Conservation (phyloP, 2,797 vertebrate genomes). For the Sebastes wilsoni region DNA sequence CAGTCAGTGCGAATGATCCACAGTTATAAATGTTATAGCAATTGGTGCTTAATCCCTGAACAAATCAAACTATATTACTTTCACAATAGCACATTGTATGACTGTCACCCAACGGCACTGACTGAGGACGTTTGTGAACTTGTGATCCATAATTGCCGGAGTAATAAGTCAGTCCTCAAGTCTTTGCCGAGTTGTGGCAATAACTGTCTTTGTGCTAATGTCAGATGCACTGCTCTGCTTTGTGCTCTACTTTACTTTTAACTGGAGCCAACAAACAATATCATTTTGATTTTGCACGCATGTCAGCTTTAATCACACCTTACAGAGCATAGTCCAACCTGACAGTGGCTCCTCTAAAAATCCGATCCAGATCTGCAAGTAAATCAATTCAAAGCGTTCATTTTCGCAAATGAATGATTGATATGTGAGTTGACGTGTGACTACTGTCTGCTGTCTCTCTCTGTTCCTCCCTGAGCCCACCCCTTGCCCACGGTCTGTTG, state of each 20-base stretch:
- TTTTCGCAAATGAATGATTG: constrained; percentile 55
- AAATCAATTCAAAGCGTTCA: constrained; percentile 44
- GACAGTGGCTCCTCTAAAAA: constrained; percentile 38
- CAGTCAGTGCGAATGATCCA: not conserved
- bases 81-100: not conserved
- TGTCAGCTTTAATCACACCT: constrained; percentile 52
- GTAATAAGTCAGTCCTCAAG: not conserved
- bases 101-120: not conserved
- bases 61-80: not conserved
- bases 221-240: constrained; percentile 9
- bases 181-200: not conserved
- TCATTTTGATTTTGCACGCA: constrained; percentile 50
- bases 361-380: constrained; percentile 33
- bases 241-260: constrained; percentile 28
- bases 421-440: constrained; percentile 59
- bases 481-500: constrained; percentile 61
- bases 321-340: constrained; percentile 27
- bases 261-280: constrained; percentile 49
- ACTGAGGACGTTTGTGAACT: not conserved
- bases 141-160: not conserved
- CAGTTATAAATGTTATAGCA: not conserved
- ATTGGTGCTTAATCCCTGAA: not conserved
- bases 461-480: constrained; percentile 33
- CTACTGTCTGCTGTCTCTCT: constrained; percentile 53
- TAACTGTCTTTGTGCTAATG: constrained; percentile 16